These are phyloP conservation scores for Chionoecetes opilio DNA, from an alignment of 1,140 invertebrate genomes.

Conservation along the genomic window DNA sequence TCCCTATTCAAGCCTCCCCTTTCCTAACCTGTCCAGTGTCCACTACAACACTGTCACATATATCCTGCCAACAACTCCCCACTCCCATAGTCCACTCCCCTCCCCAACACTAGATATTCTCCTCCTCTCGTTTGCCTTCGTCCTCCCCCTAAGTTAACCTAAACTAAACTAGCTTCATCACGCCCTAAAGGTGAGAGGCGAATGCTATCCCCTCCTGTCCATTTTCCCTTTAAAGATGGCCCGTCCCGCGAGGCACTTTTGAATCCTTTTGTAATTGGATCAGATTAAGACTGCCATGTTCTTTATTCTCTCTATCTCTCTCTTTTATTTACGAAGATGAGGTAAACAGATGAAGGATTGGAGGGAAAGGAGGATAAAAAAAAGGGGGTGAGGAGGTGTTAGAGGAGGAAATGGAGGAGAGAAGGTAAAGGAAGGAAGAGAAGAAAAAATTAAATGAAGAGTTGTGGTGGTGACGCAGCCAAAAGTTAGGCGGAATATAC, in stretches of 20 bases:
- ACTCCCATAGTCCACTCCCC: neutral
- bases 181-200: neutral
- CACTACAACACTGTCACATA: neutral
- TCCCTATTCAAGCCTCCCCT: neutral
- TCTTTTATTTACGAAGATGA: neutral
- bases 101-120: neutral
- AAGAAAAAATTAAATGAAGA: neutral
- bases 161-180: slow-evolving; percentile 30
- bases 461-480: too few species aligned
- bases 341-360: too few species aligned
- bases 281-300: slow-evolving; percentile 16
- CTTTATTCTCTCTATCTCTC: neutral
- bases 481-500: too few species aligned
- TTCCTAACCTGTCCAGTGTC: neutral
- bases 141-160: slow-evolving; percentile 16
- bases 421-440: neutral
- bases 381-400: neutral
- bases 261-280: neutral
- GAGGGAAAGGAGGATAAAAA: too few species aligned
- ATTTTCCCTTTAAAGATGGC: slow-evolving; percentile 19
- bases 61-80: neutral
- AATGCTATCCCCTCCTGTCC: neutral
- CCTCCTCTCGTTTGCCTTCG: neutral
- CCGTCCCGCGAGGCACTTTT: neutral
- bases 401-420: neutral